Base-by-base conservation (phyloP, 2,797 vertebrate species). In the Hypotaenidia philippensis region DNA sequence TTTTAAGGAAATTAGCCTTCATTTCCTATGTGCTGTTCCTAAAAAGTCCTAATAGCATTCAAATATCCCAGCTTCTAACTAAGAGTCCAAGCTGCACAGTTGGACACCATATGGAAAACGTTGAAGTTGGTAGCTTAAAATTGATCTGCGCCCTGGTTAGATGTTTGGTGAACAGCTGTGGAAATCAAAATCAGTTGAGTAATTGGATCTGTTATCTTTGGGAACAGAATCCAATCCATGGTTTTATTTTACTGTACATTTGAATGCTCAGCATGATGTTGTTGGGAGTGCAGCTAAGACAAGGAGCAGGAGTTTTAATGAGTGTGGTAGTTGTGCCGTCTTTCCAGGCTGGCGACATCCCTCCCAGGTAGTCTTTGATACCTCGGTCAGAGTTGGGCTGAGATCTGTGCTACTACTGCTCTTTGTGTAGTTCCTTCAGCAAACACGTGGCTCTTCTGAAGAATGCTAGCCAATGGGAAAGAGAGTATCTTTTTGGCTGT, bases 131-230 rank as follows among this genome's bases (percentile, higher is more conserved):
- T 78, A 80, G 45, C 68, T 94, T 80, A 88, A 88, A 95, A 89
- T 92, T 80, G 26, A 64, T 82, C 90, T 88, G 32, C 49, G 16
- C 34, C 77, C 56, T 92, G 38, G 66, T 85, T 81, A 59, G 85
- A 86, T 93, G 61, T 47, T 25, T 16, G 17, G 49, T 61, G 74
- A 96, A 41, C 83, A 90, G 59, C 89, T 97, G 88, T 91, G 90
- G 93, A 89, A 95, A 69, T 83, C 4, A 82, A 85, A 66, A 85
- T 2, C 63, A 60, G 29, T 79, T 61, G 88, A 76, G 16, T 63
- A 82, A 74, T 25, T 93, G 83, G 87, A 86, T 52, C n/a, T 83
- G 36, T 63, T 87, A 10, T 86, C 79, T 96, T 90, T 95, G 94
- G 90, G 87, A 96, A 68, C 23, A 53, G 40, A 80, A 82, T 64